Base-by-base conservation (phyloP, 2,888 invertebrate species). In the Plutella xylostella region DNA sequence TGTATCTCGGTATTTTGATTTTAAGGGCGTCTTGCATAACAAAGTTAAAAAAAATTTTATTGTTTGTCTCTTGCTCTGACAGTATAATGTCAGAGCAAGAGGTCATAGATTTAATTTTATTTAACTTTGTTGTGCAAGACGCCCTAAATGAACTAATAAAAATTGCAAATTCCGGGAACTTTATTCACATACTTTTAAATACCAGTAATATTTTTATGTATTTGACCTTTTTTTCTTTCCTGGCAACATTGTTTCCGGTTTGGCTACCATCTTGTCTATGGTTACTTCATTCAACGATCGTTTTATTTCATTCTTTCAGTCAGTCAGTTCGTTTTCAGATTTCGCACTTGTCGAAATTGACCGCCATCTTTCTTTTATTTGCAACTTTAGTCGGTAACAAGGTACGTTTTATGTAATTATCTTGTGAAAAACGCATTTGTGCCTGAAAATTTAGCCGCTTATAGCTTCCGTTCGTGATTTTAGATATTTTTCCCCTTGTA, bases 341-440 rank as follows among this genome's bases (percentile, higher is more conserved):
- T 44, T 48, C 15, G 21, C 28, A 28, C 15, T 37, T 28, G 28
- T 45, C 50, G 55, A 54, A 53, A 56, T 57, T 52, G 58, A 63
- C 61, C 78, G 82, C 83, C 83, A 83, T 83, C 73, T 83, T 72
- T 25, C 76, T 80, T 79, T 78, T 75, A 72, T 55, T 57, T 61
- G 67, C 60, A 72, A 56, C 67, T 65, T 73, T 70, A n/a, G 70
- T 77, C 75, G 74, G 73, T 74, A 61, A 57, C 55, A 65, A 78
- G 83, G 83, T 83, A 78, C 66, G 83, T 76, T 63, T 53, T 47
- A 57, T 60, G 50, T 42, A 53, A 56, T 51, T 63, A 60, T 59
- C 61, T 60, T 49, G 50, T 38, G 45, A 59, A 60, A 49, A 41
- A 47, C 48, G 37, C 47, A 51, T 51, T 55, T 53, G 56, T 61